These are phyloP conservation scores for Callipepla californica DNA, from an alignment of 2,113 vertebrate genomes.

Conservation along the genomic window DNA sequence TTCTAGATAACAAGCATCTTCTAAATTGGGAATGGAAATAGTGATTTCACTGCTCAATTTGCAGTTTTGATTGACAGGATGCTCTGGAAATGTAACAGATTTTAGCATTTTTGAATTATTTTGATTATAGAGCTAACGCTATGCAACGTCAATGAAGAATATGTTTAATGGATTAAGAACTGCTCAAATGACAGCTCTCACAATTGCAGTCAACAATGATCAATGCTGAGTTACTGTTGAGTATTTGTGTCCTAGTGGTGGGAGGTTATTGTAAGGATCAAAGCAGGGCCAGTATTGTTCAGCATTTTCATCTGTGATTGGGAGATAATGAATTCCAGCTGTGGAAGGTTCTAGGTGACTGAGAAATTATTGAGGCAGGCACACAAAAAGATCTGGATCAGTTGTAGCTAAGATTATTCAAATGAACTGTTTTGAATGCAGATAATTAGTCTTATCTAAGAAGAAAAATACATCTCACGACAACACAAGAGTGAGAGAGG, in stretches of 20 bases:
- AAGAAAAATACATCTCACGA: neutral
- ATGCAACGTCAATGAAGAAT: neutral
- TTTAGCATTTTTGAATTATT: slow-evolving; percentile 30
- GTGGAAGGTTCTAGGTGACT: neutral
- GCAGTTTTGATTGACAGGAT: neutral
- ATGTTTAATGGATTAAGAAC: slow-evolving; percentile 29
- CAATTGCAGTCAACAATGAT: neutral
- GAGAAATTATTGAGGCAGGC: accelerated
- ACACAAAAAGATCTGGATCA: neutral
- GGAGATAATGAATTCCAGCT: neutral
- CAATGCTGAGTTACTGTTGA: neutral
- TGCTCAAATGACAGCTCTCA: neutral
- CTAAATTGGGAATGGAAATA: neutral
- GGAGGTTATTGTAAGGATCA: neutral
- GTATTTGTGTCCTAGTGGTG: neutral
- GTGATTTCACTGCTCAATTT: neutral
- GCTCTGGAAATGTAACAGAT: neutral
- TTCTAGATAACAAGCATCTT: neutral
- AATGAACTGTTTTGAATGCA: neutral
- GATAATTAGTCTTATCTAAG: neutral
- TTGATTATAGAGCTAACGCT: neutral
- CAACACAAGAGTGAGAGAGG: neutral
- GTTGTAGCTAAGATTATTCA: neutral
- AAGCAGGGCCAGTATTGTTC: neutral
- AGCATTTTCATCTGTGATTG: neutral